Conservation (phyloP, 2,797 vertebrate genomes). For the Crypturellus tataupa region DNA sequence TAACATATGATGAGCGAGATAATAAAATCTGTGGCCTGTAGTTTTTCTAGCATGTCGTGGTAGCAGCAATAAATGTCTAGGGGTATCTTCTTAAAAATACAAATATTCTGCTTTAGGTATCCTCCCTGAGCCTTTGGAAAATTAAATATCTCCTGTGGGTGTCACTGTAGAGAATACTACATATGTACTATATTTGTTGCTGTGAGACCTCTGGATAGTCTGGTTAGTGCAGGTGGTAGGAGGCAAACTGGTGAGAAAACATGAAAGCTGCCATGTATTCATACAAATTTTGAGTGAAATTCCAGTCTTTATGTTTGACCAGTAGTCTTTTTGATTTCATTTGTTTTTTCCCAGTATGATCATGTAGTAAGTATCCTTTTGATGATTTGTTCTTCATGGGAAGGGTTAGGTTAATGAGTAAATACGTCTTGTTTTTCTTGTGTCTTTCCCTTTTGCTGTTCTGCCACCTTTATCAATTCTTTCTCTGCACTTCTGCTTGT, state of each 20-base stretch:
- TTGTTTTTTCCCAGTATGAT: not conserved
- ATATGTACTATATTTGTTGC: not conserved
- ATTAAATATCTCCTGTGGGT: not conserved
- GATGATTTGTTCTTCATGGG: not conserved
- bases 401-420: not conserved
- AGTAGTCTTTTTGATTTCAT: not conserved
- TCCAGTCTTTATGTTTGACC: not conserved
- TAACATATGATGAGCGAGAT: not conserved
- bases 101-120: not conserved
- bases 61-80: not conserved
- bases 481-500: not conserved
- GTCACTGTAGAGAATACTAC: not conserved
- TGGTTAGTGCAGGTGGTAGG: not conserved
- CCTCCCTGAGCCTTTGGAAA: not conserved
- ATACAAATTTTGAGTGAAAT: not conserved
- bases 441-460: not conserved
- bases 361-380: not conserved
- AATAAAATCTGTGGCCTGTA: not conserved
- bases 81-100: not conserved
- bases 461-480: not conserved
- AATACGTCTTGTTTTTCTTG: not conserved
- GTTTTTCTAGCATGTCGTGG: not conserved
- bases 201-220: not conserved
- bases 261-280: not conserved
- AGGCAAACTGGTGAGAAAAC: not conserved